Evolutionary conservation across 53 echinoderm and acorn worm genomes (phyloP), one percentile per base, ranked within the genome.

Genomic region (Pentamera pediparva): DNA sequence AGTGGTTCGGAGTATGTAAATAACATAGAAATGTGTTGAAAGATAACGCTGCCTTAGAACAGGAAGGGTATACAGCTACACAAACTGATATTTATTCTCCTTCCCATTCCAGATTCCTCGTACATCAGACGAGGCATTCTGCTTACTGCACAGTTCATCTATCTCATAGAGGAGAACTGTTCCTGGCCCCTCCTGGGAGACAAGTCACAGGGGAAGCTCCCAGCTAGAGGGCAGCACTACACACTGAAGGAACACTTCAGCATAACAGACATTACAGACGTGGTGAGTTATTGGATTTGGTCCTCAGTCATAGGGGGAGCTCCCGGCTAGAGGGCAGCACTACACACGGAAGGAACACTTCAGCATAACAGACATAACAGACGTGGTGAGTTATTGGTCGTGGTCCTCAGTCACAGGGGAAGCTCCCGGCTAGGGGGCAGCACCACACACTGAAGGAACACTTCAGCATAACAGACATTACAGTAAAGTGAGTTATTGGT

Each of bases 331-430:
- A 65, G 65, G 65, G 4, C 47, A 69, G 18, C 92, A 93, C 62
- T 93, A 86, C 61, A 81, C 57, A 28, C 81, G 75, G 17, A 52
- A 74, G 32, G 83, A 84, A 41, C 78, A 89, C 32, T 83, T 87
- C 45, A 83, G 65, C 35, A 86, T 93, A 51, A 89, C 86, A 26
- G 89, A 92, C 56, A 76, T 92, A 45, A 61, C 83, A 36, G 89
- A 80, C 57, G 54, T 92, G 80, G 92, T 89, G 49, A 86, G 92
- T n/a, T n/a, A n/a, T n/a, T n/a, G n/a, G n/a, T n/a, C n/a, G n/a
- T n/a, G n/a, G n/a, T n/a, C n/a, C n/a, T n/a, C n/a, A n/a, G n/a
- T n/a, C n/a, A n/a, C n/a, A n/a, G n/a, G n/a, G n/a, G n/a, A n/a
- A 65, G 28, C 39, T 65, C 39, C 39, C 65, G 39, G 11, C 22